These are phyloP conservation scores for Agriopis marginaria DNA, from an alignment of 2,888 invertebrate species.

Conservation along the genomic window DNA sequence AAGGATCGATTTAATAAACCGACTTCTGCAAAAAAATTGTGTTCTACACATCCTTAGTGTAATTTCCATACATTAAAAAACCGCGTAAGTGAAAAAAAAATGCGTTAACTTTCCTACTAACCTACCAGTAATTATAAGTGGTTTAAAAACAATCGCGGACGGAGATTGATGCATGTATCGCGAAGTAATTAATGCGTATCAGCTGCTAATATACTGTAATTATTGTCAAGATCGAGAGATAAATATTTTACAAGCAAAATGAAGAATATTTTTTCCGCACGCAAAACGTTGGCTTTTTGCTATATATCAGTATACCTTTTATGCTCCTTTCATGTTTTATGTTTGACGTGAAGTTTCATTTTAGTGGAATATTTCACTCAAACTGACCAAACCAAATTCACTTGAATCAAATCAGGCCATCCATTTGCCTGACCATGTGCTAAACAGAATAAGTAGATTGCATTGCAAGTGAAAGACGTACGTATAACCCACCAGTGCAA, in stretches of 20 bases:
- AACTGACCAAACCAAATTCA: not conserved
- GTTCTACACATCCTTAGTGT: not conserved
- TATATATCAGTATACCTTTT: not conserved
- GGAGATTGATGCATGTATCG: constrained; percentile 72
- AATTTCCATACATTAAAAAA: constrained; percentile 24
- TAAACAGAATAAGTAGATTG: too few relatives aligned
- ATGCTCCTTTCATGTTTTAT: not conserved
- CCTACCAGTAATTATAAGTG: constrained; percentile 56
- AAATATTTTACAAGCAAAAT: constrained; percentile 24
- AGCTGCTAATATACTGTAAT: constrained; percentile 67
- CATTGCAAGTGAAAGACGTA: too few relatives aligned
- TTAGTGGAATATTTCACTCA: not conserved
- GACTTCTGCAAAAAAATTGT: not conserved
- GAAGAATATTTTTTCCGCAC: constrained; percentile 29
- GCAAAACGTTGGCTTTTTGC: constrained; percentile 8
- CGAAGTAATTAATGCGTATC: constrained; percentile 71
- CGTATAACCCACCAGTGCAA: too few relatives aligned
- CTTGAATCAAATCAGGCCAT: too few relatives aligned
- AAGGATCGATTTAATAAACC: not conserved
- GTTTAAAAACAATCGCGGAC: constrained; percentile 59
- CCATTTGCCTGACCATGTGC: too few relatives aligned
- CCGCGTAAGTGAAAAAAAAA: constrained; percentile 44
- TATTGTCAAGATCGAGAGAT: constrained; percentile 51
- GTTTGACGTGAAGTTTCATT: not conserved
- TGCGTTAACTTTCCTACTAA: constrained; percentile 49